Evolutionary conservation across 2,113 vertebrate genomes (phyloP).

Genomic region (Poeciliopsis turrubarensis): DNA sequence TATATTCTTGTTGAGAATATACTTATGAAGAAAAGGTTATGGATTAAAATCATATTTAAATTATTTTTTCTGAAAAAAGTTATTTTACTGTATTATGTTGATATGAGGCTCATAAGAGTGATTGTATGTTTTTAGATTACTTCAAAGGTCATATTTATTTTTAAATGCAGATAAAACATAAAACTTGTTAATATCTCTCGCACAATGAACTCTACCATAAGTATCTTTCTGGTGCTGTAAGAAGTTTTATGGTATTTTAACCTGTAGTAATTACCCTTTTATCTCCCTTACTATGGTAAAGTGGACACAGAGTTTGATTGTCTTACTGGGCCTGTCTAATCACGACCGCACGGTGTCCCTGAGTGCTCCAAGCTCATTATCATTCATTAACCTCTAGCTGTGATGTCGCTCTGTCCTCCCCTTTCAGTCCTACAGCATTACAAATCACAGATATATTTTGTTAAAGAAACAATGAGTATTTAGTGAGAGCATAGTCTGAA

Average conservation of each 20-base stretch:
- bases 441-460: conserved; percentile 75
- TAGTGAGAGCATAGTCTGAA: conserved; percentile 85
- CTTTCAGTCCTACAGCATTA: conserved; percentile 65
- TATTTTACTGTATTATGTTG: not conserved
- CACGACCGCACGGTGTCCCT: conserved; percentile 66
- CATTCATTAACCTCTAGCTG: conserved; percentile 90
- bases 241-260: conserved; percentile 27
- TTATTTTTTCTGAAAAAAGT: too few species aligned
- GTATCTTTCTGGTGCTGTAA: conserved; percentile 9
- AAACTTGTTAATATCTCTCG: not conserved
- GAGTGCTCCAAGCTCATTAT: conserved; percentile 77
- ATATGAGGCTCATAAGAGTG: too few species aligned
- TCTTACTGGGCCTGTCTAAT: conserved; percentile 65
- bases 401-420: conserved; percentile 57
- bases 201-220: not conserved
- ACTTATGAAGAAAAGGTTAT: too few species aligned
- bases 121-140: too few species aligned
- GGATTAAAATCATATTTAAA: too few species aligned
- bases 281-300: conserved; percentile 55
- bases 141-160: too few species aligned
- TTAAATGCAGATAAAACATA: not conserved
- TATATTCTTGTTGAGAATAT: too few species aligned
- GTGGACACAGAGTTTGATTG: conserved; percentile 61
- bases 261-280: conserved; percentile 53
- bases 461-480: conserved; percentile 78